Evolutionary conservation across 2,888 invertebrate genomes (phyloP).

Genomic region (Seladonia tumulorum): DNA sequence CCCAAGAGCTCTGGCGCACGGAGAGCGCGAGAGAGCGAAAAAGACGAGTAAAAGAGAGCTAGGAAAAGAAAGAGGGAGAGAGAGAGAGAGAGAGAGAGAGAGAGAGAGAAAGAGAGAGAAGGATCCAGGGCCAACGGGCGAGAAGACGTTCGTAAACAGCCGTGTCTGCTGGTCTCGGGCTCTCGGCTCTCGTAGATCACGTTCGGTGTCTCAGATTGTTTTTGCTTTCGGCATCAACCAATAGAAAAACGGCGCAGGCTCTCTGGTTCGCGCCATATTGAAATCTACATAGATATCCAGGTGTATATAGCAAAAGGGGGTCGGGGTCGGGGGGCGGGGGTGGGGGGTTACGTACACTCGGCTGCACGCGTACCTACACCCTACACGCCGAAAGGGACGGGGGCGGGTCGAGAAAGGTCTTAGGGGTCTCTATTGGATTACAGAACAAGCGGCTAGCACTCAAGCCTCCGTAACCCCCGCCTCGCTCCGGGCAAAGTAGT

Average conservation of each 20-base stretch:
- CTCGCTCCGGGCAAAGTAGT: slow-evolving; percentile 76
- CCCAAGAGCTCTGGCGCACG: neutral
- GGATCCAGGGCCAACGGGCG: neutral
- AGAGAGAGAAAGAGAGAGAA: neutral
- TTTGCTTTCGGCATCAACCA: slow-evolving; percentile 26
- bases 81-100: neutral
- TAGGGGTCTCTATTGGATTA: slow-evolving; percentile 79
- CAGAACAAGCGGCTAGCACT: slow-evolving; percentile 79
- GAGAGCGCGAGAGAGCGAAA: neutral
- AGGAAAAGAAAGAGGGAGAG: neutral
- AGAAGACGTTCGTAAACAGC: slow-evolving; percentile 26
- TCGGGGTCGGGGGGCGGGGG: fast-evolving
- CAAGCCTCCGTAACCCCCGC: slow-evolving; percentile 74
- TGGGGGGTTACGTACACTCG: slow-evolving; percentile 40
- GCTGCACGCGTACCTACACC: slow-evolving; percentile 65
- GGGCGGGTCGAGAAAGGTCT: slow-evolving; percentile 72
- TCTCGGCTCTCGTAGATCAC: slow-evolving; percentile 23
- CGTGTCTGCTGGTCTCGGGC: neutral
- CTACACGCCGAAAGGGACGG: slow-evolving; percentile 1
- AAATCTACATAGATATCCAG: slow-evolving; percentile 72
- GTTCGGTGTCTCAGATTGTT: slow-evolving; percentile 39
- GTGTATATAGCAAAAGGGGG: slow-evolving; percentile 37
- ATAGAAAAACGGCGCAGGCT: slow-evolving; percentile 40
- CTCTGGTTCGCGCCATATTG: slow-evolving; percentile 69
- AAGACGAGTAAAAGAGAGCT: neutral